Evolutionary conservation across 2,113 vertebrate genomes (phyloP), one percentile per base, ranked within the genome.

Genomic region (Misgurnus mizolepis): DNA sequence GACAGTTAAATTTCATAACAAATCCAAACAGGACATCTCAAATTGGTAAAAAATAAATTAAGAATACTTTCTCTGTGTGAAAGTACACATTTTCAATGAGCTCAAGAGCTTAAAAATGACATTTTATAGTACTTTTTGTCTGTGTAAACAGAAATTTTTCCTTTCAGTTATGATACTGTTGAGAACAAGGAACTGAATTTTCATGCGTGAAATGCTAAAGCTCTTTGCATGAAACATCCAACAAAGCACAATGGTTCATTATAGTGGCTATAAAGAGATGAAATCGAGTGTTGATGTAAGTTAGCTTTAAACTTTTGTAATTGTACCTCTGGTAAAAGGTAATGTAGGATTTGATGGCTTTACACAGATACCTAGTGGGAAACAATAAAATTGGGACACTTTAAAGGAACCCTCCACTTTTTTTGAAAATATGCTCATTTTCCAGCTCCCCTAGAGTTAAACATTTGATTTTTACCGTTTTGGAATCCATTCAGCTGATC

Each of bases 1-100:
- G 58, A 61, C 41, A 45, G 73, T 49, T 39, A 64, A 1, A 71
- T 71, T 55, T 71, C 50, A 71, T 55, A 71, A 45, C 56, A 12
- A 14, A 45, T 43, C 41, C 55, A 18, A 74, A 47, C 56, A 45
- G 41, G 22, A 75, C 41, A 39, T 58, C n/a, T 56, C 53, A 12
- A 56, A 6, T 18, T 17, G 55, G 55, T 18, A 7, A 0, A 7
- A 58, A 58, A 18, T 6, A 18, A 58, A 58, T 18, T 7, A 47
- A 47, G 45, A 47, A 47, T 8, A 34, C 27, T 34, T 34, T 34
- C 27, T 34, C 3, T 34, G 27, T 34, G 27, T 34, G 27, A 34
- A 34, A 34, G 27, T 34, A 45, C 22, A 22, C n/a, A 45, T 45
- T 74, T 62, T 50, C 22, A 49, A 39, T n/a, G 14, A 47, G 60